Conservation (phyloP, 2,888 invertebrate genomes). For the Thecophora atra region DNA sequence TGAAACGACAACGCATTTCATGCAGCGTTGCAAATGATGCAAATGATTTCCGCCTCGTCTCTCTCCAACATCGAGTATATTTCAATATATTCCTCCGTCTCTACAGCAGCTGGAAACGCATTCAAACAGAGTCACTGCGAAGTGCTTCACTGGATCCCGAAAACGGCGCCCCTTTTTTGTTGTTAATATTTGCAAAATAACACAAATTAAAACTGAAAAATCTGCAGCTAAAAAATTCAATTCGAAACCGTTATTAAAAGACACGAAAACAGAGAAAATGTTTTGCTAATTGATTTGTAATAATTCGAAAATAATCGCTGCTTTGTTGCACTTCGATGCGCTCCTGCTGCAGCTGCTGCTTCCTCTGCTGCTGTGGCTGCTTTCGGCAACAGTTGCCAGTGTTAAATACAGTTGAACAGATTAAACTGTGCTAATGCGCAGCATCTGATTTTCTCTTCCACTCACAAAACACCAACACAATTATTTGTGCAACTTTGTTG, state of each 20-base stretch:
- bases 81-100: background rate
- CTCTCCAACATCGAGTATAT: background rate
- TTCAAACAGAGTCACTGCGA: background rate
- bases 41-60: background rate
- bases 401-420: constrained; percentile 44
- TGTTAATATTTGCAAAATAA: background rate
- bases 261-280: background rate
- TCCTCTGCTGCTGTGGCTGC: background rate
- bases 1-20: background rate
- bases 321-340: background rate
- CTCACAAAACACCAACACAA: constrained; percentile 8
- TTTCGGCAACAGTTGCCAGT: constrained; percentile 34
- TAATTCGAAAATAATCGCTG: background rate
- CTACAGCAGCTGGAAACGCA: constrained; percentile 5
- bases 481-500: background rate
- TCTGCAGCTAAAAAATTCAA: too few species aligned
- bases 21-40: constrained; percentile 17
- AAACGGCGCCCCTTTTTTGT: background rate
- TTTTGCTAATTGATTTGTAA: too few species aligned
- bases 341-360: background rate
- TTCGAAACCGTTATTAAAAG: background rate
- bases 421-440: constrained; percentile 60
- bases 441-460: constrained; percentile 28
- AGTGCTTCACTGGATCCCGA: background rate
- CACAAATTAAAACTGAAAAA: background rate